phyloP scores from a whole-genome alignment of 2,888 invertebrate genomes.

The Apamea epomidion region DNA sequence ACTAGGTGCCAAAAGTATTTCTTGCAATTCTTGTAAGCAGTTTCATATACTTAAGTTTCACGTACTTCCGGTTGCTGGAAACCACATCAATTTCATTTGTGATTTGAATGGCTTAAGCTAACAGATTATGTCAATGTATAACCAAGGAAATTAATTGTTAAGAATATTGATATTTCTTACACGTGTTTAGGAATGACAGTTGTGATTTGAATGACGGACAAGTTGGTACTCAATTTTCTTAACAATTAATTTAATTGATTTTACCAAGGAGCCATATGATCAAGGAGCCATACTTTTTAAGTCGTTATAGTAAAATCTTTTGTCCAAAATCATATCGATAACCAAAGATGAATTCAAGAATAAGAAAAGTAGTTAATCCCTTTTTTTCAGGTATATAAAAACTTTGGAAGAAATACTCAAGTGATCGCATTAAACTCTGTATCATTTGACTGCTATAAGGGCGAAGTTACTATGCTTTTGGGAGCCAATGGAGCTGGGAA shows the following conservation, averaged over 20 bases:
- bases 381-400: constrained; percentile 35
- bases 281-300: neutral
- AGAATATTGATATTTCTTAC: neutral
- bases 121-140: neutral
- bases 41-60: neutral
- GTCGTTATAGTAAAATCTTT: neutral
- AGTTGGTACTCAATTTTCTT: neutral
- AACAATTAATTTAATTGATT: neutral
- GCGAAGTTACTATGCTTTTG: constrained; percentile 90
- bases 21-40: neutral
- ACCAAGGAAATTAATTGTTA: neutral
- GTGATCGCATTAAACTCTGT: constrained; percentile 40
- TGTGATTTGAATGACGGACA: neutral
- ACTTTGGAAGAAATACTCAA: neutral
- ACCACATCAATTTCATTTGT: neutral
- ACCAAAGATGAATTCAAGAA: constrained; percentile 51
- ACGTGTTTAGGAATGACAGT: neutral
- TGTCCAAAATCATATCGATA: neutral
- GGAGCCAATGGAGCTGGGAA: constrained; percentile 95
- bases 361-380: constrained; percentile 59
- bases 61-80: neutral
- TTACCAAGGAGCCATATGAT: neutral
- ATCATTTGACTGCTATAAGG: constrained; percentile 49
- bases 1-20: neutral
- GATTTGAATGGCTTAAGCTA: neutral